Conservation (phyloP, 2,797 vertebrate species). For the Megalops cyprinoides region DNA sequence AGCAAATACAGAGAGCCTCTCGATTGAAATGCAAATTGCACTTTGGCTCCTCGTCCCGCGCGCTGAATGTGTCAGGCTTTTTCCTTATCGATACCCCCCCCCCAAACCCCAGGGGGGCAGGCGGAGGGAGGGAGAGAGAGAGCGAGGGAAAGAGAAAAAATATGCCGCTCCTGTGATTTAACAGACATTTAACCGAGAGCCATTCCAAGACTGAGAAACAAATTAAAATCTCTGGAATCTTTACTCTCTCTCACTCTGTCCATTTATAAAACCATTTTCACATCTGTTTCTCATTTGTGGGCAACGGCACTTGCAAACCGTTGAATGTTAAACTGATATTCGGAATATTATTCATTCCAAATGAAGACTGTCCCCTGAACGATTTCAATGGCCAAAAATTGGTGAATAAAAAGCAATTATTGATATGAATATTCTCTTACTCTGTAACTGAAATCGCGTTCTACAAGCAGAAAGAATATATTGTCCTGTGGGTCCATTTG, state of each 20-base stretch:
- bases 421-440: constrained; percentile 56
- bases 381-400: constrained; percentile 47
- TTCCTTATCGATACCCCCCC: constrained; percentile 48
- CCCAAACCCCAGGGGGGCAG: constrained; percentile 43
- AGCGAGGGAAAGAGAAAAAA: not conserved
- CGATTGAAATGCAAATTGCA: constrained; percentile 48
- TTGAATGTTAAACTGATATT: constrained; percentile 53
- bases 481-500: constrained; percentile 48
- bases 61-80: constrained; percentile 41
- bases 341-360: constrained; percentile 57
- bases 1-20: constrained; percentile 25
- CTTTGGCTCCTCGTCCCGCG: constrained; percentile 41
- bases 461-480: constrained; percentile 39
- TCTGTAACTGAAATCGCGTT: constrained; percentile 58
- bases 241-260: not conserved
- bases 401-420: constrained; percentile 59
- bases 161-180: constrained; percentile 44
- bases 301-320: constrained; percentile 58
- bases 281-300: constrained; percentile 49
- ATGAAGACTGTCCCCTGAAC: constrained; percentile 38
- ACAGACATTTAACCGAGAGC: constrained; percentile 48
- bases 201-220: constrained; percentile 42
- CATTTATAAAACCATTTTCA: constrained; percentile 40
- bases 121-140: constrained; percentile 45
- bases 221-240: constrained; percentile 32